These are phyloP conservation scores for Calameuta idolon DNA, from an alignment of 2,888 invertebrate species.

Conservation along the genomic window DNA sequence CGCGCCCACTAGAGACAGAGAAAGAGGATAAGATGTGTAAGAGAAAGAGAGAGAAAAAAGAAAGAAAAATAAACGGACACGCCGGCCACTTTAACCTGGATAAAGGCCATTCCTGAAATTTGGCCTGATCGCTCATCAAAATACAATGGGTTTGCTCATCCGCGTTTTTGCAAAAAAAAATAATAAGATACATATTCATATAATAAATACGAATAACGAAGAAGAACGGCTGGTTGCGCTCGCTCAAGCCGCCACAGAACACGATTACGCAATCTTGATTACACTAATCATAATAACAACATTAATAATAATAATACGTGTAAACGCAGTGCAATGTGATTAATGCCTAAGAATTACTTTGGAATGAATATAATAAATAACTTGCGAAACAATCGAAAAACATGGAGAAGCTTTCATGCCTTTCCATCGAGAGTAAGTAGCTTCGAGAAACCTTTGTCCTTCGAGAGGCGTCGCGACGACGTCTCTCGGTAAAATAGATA, in stretches of 20 bases:
- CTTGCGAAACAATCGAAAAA: slow-evolving; percentile 13
- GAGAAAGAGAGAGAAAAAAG: not conserved
- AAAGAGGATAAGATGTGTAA: not conserved
- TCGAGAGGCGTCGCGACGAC: not conserved
- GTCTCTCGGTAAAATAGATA: not conserved
- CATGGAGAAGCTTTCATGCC: not conserved
- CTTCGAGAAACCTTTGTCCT: not conserved
- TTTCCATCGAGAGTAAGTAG: not conserved
- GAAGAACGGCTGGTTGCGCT: not conserved
- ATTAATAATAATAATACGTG: slow-evolving; percentile 14
- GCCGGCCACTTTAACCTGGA: not conserved
- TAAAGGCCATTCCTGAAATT: not conserved
- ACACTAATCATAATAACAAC: not conserved
- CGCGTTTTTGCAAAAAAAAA: not conserved
- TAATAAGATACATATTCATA: not conserved
- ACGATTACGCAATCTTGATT: not conserved
- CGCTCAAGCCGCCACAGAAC: not conserved
- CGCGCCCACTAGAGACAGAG: not conserved
- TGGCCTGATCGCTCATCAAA: not conserved
- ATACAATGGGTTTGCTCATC: not conserved
- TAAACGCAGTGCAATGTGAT: slow-evolving; percentile 18
- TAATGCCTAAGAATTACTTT: slow-evolving; percentile 32
- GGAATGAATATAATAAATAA: slow-evolving; percentile 48
- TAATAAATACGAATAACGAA: not conserved
- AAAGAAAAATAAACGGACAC: not conserved